Evolutionary conservation across 2,888 invertebrate species (phyloP).

Genomic region (Cylloceria caligata): DNA sequence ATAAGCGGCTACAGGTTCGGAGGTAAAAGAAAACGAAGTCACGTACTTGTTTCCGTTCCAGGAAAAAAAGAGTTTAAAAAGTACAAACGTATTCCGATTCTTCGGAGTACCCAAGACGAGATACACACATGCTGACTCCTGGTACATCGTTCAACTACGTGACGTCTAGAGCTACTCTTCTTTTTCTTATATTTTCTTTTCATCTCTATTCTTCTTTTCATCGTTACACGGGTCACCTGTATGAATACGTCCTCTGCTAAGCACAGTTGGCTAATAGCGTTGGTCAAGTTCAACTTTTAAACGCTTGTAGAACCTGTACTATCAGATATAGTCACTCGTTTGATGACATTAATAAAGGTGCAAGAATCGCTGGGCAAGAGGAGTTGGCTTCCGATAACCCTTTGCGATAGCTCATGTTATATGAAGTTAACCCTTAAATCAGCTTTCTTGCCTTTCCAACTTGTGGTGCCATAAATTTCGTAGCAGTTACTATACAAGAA

Average conservation of each 20-base stretch:
- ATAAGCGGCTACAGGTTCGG: background rate
- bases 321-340: too few species aligned
- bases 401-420: background rate
- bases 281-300: background rate
- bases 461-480: background rate
- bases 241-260: background rate
- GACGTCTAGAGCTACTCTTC: background rate
- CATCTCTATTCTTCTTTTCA: background rate
- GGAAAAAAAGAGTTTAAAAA: background rate
- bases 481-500: background rate
- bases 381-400: background rate
- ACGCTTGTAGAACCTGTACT: background rate
- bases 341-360: too few species aligned
- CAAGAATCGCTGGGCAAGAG: background rate
- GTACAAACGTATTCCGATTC: slow-evolving; percentile 11
- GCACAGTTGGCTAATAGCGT: background rate
- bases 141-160: slow-evolving; percentile 12
- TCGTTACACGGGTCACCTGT: background rate
- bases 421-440: background rate
- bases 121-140: background rate
- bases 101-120: background rate
- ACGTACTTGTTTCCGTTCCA: background rate
- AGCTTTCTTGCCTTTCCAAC: background rate
- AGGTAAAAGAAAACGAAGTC: background rate
- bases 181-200: background rate